Conservation (phyloP, 64 coral and sea anemone genomes). For the Porites australiensis region DNA sequence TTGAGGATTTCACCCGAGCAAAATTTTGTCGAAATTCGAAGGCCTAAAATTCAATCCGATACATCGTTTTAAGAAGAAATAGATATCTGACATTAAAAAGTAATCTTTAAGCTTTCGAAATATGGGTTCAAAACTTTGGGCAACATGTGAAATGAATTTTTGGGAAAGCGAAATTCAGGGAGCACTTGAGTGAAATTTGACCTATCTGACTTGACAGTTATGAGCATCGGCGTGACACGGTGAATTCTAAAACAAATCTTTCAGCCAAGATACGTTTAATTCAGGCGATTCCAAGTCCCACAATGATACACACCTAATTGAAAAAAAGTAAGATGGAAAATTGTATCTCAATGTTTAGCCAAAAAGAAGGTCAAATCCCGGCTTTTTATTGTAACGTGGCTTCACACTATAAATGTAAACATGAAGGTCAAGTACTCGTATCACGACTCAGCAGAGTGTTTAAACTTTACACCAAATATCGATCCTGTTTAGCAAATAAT, state of each 20-base stretch:
- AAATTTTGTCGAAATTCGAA: too few species aligned
- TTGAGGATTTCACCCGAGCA: too few species aligned
- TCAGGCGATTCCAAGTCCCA: constrained; percentile 1
- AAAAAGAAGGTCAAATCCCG: neutral
- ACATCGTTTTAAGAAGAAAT: too few species aligned
- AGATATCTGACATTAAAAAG: too few species aligned
- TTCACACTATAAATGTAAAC: neutral
- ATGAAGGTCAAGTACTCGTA: neutral
- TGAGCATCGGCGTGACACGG: neutral
- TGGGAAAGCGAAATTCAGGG: too few species aligned
- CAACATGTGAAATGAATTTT: too few species aligned
- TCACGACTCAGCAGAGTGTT: neutral
- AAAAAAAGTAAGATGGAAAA: neutral
- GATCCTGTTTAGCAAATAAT: neutral
- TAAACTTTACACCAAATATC: neutral
- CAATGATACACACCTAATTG: neutral
- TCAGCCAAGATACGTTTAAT: constrained; percentile 5
- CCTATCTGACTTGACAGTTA: too few species aligned
- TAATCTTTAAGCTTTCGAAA: too few species aligned
- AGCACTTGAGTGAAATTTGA: too few species aligned
- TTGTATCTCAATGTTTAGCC: neutral
- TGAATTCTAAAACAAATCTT: neutral
- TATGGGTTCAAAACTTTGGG: too few species aligned
- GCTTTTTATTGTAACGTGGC: neutral
- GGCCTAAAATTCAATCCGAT: too few species aligned